Conservation (phyloP, 2,797 vertebrate species). For the Muscicapa comitata region DNA sequence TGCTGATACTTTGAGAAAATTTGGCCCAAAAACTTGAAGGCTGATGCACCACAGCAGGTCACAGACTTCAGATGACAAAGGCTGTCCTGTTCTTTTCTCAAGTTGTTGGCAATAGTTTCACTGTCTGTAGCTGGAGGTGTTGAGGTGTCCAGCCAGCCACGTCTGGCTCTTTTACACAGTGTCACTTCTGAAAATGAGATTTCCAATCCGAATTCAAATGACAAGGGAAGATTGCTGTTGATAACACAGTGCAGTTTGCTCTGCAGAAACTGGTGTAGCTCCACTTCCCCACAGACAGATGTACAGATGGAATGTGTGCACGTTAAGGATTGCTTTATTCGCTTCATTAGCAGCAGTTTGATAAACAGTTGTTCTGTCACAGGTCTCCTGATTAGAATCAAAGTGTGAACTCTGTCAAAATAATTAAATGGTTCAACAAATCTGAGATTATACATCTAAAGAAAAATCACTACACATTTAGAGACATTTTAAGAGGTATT, state of each 20-base stretch:
- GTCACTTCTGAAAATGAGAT: neutral
- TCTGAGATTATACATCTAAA: slow-evolving; percentile 35
- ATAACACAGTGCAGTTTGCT: neutral
- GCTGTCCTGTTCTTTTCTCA: neutral
- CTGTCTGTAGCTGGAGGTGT: neutral
- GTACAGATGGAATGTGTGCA: neutral
- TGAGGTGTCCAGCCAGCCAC: neutral
- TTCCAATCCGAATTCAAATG: neutral
- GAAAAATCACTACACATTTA: slow-evolving; percentile 45
- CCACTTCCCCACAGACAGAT: neutral
- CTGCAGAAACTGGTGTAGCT: neutral
- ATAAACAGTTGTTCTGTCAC: slow-evolving; percentile 44
- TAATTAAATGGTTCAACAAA: slow-evolving; percentile 68
- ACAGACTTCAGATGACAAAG: neutral
- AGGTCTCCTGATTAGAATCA: slow-evolving; percentile 62
- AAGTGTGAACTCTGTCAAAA: slow-evolving; percentile 63
- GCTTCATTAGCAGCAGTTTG: slow-evolving; percentile 47
- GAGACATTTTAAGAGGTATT: slow-evolving; percentile 43
- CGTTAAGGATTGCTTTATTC: slow-evolving; percentile 1
- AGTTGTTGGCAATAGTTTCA: neutral
- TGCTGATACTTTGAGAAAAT: neutral
- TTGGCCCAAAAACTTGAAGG: neutral
- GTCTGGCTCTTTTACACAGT: neutral
- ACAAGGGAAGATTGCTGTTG: neutral
- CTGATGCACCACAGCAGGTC: neutral